Evolutionary conservation across 2,113 vertebrate species (phyloP).

Genomic region (Chlorodrepanis virens): DNA sequence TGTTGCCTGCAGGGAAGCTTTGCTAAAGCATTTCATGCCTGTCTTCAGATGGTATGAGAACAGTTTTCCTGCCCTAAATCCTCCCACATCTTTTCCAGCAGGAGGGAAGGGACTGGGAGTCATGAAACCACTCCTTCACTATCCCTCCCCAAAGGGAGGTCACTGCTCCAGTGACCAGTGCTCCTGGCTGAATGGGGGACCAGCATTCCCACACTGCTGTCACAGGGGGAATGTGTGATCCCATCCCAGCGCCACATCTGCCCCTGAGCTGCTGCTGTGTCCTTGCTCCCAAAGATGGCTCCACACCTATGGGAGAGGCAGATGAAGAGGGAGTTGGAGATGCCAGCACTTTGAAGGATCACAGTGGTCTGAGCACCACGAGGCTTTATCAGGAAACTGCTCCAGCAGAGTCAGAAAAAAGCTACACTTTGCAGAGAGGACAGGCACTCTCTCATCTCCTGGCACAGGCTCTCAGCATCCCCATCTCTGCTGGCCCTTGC

Average conservation of each 20-base stretch:
- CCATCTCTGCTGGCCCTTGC: not conserved
- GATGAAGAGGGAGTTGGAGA: not conserved
- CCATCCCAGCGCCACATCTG: not conserved
- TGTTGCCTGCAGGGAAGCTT: slow-evolving; percentile 12
- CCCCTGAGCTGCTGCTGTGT: not conserved
- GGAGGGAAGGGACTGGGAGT: not conserved
- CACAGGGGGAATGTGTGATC: not conserved
- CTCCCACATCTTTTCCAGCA: not conserved
- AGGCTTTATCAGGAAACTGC: not conserved
- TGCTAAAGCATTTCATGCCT: slow-evolving; percentile 38
- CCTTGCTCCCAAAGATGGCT: not conserved
- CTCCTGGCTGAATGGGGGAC: fast-evolving
- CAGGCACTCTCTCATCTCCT: not conserved
- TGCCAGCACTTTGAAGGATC: not conserved
- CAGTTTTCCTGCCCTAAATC: slow-evolving; percentile 33
- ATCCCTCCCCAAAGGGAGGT: not conserved
- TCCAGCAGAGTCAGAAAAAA: not conserved
- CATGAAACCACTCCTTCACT: not conserved
- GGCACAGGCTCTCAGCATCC: not conserved
- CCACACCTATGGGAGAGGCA: not conserved
- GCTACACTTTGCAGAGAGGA: not conserved
- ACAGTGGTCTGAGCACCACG: fast-evolving
- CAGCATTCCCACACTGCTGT: not conserved
- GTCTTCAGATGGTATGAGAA: not conserved
- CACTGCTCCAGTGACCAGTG: not conserved